A percentile compares a stretch with the other conserved stretches of the same genome.
Evolutionary conservation across 1,140 invertebrate species (phyloP).

Genomic region (Delia radicum): DNA sequence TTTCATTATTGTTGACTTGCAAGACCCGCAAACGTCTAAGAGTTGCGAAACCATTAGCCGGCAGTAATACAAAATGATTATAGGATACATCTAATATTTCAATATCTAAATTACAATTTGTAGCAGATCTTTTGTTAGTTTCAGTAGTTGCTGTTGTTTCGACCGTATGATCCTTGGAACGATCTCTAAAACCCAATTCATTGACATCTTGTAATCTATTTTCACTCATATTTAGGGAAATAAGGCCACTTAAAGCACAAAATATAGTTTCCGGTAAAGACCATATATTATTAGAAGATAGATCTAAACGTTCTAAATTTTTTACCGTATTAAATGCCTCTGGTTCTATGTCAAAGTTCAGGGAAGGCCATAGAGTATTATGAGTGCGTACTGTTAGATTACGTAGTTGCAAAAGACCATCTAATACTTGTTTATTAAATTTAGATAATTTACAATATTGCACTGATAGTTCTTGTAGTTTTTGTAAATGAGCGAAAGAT

Average conservation of each 20-base stretch:
- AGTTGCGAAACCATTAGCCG: conserved; percentile 75
- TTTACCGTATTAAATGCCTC: conserved; percentile 71
- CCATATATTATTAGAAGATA: conserved; percentile 87
- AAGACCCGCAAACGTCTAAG: conserved; percentile 73
- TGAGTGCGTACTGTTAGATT: conserved; percentile 80
- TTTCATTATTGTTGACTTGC: conserved; percentile 80
- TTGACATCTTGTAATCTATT: conserved; percentile 82
- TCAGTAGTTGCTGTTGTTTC: conserved; percentile 58
- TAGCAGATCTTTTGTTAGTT: conserved; percentile 33
- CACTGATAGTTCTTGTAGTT: conserved; percentile 74
- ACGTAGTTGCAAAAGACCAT: conserved; percentile 71
- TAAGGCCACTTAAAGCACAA: conserved; percentile 76
- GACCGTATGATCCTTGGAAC: conserved; percentile 47
- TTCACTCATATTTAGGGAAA: conserved; percentile 76
- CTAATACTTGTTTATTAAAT: conserved; percentile 72
- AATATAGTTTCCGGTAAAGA: conserved; percentile 82
- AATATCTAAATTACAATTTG: conserved; percentile 74
- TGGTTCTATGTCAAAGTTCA: conserved; percentile 74
- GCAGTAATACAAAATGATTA: conserved; percentile 80
- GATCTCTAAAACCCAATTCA: conserved; percentile 74
- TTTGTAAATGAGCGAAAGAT: conserved; percentile 76
- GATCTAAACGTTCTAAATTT: conserved; percentile 78
- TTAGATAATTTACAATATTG: conserved; percentile 82
- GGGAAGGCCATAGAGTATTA: conserved; percentile 74
- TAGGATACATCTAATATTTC: conserved; percentile 79